Evolutionary conservation across 2,797 vertebrate genomes (phyloP).

Genomic region (Megaceryle alcyon): DNA sequence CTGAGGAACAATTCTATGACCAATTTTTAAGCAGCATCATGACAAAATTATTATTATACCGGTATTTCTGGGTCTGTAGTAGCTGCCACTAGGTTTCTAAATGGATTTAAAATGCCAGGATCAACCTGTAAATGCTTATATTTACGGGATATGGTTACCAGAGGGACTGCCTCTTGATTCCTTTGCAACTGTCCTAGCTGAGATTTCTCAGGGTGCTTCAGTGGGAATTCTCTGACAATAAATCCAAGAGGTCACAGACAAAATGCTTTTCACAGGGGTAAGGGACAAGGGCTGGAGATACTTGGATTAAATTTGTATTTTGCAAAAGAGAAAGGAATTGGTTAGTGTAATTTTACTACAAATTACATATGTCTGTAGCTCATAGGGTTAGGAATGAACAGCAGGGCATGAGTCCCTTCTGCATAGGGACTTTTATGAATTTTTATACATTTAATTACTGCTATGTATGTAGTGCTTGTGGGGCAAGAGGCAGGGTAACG

Average conservation of each 20-base stretch:
- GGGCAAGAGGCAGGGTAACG: not conserved
- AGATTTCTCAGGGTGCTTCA: not conserved
- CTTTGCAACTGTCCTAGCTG: not conserved
- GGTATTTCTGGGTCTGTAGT: constrained; percentile 11
- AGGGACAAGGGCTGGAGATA: not conserved
- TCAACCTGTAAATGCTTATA: constrained; percentile 32
- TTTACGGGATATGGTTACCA: constrained; percentile 24
- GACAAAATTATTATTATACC: constrained; percentile 35
- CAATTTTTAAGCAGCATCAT: not conserved
- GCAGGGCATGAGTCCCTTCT: not conserved
- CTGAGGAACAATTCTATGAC: not conserved
- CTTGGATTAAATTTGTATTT: not conserved
- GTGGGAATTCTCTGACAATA: not conserved
- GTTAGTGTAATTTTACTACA: not conserved
- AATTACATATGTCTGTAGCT: not conserved
- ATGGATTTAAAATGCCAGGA: constrained; percentile 44
- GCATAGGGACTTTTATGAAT: not conserved
- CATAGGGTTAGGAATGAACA: not conserved
- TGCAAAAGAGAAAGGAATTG: not conserved
- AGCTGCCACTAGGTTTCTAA: constrained; percentile 27
- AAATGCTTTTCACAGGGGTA: not conserved
- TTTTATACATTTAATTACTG: not conserved
- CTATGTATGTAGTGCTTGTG: not conserved
- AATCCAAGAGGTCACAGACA: not conserved
- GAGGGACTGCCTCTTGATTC: not conserved